Percentiles rank a stretch among this genome's conserved stretches.
Conservation (phyloP, 1,140 invertebrate species). For the Atopsyche davidsoni region DNA sequence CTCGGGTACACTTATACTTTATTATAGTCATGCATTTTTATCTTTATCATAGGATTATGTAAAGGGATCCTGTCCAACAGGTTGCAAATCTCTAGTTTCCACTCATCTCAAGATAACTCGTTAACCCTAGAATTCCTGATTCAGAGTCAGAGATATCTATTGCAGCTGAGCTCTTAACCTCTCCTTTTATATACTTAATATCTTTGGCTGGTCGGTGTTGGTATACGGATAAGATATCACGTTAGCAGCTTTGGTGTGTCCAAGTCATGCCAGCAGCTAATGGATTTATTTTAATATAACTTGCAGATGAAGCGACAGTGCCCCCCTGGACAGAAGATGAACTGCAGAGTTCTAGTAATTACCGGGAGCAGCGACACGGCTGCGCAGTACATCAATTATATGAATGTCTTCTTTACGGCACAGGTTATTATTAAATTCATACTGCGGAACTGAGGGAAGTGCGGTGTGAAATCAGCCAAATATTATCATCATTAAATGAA, state of each 20-base stretch:
- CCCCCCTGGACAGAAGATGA: conserved; percentile 58
- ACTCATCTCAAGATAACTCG: background rate
- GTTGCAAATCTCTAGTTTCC: background rate
- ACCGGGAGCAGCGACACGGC: conserved; percentile 87
- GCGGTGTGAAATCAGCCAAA: too few relatives aligned
- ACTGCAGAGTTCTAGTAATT: conserved; percentile 74
- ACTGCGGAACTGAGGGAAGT: too few relatives aligned
- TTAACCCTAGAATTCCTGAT: background rate
- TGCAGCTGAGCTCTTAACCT: too few relatives aligned
- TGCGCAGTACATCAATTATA: conserved; percentile 96
- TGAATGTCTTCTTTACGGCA: conserved; percentile 97
- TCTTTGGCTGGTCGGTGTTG: too few relatives aligned
- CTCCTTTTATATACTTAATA: too few relatives aligned
- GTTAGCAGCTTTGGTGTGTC: too few relatives aligned
- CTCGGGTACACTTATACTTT: conserved; percentile 45
- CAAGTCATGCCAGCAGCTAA: too few relatives aligned
- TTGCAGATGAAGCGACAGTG: conserved; percentile 54
- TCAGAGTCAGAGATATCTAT: too few relatives aligned
- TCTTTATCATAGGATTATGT: background rate
- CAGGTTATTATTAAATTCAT: conserved; percentile 47
- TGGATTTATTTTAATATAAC: too few relatives aligned
- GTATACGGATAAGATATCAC: too few relatives aligned
- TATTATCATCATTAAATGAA: too few relatives aligned
- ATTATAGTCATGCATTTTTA: background rate
- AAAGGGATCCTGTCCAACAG: background rate